Conservation (phyloP, 2,113 vertebrate genomes). For the Myotis yumanensis region DNA sequence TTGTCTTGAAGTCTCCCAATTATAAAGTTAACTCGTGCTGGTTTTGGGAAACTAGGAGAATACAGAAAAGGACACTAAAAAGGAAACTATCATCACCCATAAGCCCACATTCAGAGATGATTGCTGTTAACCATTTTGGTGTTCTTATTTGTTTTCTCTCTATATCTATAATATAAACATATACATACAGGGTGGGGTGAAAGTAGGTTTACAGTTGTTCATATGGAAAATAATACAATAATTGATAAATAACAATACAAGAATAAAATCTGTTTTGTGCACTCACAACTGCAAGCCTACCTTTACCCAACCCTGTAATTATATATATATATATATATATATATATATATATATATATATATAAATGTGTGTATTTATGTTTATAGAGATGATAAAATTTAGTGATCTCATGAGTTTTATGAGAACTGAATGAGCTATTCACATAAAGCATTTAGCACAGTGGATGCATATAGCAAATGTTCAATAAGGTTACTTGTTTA, state of each 20-base stretch:
- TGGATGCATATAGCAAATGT: background rate
- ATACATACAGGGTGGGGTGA: background rate
- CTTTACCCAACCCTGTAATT: background rate
- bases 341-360: too few relatives aligned
- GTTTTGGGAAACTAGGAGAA: constrained; percentile 34
- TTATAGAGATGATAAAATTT: background rate
- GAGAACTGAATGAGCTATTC: background rate
- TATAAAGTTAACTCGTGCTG: background rate
- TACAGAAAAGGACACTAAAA: background rate
- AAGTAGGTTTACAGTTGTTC: background rate
- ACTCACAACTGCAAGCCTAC: background rate
- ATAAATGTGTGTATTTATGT: background rate
- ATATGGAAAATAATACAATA: background rate
- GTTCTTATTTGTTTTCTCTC: background rate
- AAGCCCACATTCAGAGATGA: background rate
- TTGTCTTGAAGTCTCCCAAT: background rate
- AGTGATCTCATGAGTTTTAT: background rate
- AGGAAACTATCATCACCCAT: background rate
- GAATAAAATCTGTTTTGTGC: background rate
- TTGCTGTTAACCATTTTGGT: background rate
- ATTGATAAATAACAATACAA: background rate
- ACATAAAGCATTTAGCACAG: background rate
- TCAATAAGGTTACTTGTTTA: background rate
- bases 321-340: too few relatives aligned
- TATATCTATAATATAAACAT: background rate